These are phyloP conservation scores for Eueides isabella DNA, from an alignment of 1,140 invertebrate genomes.

Conservation along the genomic window DNA sequence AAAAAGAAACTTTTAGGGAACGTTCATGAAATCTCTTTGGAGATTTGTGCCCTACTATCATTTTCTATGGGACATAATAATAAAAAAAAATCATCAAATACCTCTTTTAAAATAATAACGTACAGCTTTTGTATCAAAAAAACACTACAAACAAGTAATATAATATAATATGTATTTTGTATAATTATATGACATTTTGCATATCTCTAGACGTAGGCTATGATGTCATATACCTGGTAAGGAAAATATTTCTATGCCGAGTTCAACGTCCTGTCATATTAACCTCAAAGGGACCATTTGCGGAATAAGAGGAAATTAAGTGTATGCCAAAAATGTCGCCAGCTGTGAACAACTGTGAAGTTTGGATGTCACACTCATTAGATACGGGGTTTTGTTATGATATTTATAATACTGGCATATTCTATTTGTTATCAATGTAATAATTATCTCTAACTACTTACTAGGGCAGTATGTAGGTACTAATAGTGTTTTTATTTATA, in stretches of 20 bases:
- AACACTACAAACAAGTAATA: neutral
- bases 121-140: too few species aligned
- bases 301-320: conserved; percentile 41
- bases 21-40: too few species aligned
- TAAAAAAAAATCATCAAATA: too few species aligned
- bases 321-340: conserved; percentile 39
- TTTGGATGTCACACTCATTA: neutral
- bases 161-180: neutral
- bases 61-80: too few species aligned
- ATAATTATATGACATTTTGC: neutral
- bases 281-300: conserved; percentile 53
- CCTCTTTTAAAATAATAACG: too few species aligned
- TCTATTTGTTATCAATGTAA: neutral
- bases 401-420: neutral
- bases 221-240: conserved; percentile 53
- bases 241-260: conserved; percentile 53
- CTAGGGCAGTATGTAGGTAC: too few species aligned
- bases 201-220: conserved; percentile 16
- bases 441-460: too few species aligned
- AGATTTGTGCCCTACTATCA: too few species aligned
- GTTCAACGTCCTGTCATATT: conserved; percentile 48
- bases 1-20: too few species aligned
- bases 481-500: too few species aligned
- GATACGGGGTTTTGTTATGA: neutral
- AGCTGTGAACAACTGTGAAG: conserved; percentile 25